A percentile compares a stretch with the other conserved stretches of the same genome.
Evolutionary conservation across 2,113 vertebrate species (phyloP).

Genomic region (Brevimyrus niger): DNA sequence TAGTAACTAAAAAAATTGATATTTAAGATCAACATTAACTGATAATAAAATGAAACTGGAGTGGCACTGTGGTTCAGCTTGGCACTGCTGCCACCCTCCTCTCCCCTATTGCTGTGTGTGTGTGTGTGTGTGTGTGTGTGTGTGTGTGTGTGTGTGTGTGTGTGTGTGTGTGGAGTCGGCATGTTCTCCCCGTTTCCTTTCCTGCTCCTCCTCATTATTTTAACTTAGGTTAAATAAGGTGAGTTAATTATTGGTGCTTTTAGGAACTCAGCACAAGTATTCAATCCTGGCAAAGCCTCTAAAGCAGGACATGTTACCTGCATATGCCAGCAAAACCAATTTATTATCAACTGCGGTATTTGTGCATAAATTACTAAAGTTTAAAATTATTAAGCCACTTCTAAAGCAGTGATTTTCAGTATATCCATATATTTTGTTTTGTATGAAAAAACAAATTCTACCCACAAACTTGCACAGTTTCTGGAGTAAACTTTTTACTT

Average conservation of each 20-base stretch:
- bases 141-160: no score
- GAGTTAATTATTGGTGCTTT: background rate
- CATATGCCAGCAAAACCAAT: background rate
- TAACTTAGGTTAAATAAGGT: background rate
- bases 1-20: background rate
- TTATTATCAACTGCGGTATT: background rate
- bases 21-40: background rate
- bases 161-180: no score
- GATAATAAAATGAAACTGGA: no score
- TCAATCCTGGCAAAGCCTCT: background rate
- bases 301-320: background rate
- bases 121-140: no score
- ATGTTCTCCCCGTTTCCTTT: no score
- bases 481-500: background rate
- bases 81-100: no score
- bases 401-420: background rate
- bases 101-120: no score
- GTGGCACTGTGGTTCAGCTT: no score
- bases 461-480: background rate
- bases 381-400: background rate
- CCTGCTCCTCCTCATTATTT: background rate
- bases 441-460: background rate
- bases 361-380: background rate
- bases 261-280: background rate
- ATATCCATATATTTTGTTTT: background rate